Evolutionary conservation across 1,140 invertebrate species (phyloP).

Genomic region (Nasonia vitripennis): DNA sequence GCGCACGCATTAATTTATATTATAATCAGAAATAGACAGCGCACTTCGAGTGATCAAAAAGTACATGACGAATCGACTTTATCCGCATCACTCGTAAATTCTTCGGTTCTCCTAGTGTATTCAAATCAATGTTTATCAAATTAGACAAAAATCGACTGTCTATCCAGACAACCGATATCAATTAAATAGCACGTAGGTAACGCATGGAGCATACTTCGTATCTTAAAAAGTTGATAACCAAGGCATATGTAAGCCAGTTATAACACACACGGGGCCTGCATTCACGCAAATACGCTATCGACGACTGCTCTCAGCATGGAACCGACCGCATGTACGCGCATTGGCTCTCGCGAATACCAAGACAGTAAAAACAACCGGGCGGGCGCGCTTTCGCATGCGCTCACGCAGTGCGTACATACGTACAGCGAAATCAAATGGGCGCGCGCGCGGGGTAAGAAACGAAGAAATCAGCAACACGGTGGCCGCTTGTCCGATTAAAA

Average conservation of each 20-base stretch:
- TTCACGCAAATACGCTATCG: not conserved
- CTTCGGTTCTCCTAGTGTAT: too few species aligned
- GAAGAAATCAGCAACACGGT: constrained; percentile 53
- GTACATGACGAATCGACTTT: too few species aligned
- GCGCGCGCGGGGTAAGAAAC: constrained; percentile 26
- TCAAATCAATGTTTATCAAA: too few species aligned
- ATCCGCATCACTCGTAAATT: too few species aligned
- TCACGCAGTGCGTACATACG: not conserved
- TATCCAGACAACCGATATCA: too few species aligned
- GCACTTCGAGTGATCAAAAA: too few species aligned
- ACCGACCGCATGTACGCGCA: not conserved
- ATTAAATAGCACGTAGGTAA: too few species aligned
- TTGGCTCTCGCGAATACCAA: constrained; percentile 4
- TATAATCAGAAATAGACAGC: too few species aligned
- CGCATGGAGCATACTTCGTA: too few species aligned
- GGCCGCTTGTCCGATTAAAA: constrained; percentile 61
- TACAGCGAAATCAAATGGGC: not conserved
- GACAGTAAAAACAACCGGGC: constrained; percentile 21
- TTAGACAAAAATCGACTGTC: too few species aligned
- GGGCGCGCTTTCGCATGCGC: not conserved
- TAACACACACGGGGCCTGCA: too few species aligned
- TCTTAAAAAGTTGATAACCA: not conserved
- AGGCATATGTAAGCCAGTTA: not conserved
- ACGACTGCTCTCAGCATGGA: not conserved
- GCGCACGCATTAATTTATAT: too few species aligned